Base-by-base conservation (phyloP, 2,797 vertebrate species). In the Liparis tanakae region DNA sequence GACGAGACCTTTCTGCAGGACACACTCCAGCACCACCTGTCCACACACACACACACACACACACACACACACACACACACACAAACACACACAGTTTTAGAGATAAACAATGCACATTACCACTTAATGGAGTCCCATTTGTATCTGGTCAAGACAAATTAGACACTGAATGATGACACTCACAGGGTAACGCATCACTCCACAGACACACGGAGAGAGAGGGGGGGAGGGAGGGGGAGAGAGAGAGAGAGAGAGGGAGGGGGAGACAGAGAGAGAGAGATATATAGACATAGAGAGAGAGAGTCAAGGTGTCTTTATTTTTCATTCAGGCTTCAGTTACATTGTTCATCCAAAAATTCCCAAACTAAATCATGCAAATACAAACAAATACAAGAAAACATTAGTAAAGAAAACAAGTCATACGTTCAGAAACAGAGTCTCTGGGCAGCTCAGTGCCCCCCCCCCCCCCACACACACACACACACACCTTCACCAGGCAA, bases 1-100 rank as follows among this genome's bases (percentile, higher is more conserved):
- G 87, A 99, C 90, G 33, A 99, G 93, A 84, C 98, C 96, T 91
- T 96, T 97, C 93, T 97, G 97, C 88, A 99, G 94, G 70, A 95
- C 94, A 90, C 98, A 99, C 90, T 99, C 98, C 95, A 99, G 95
- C 90, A 99, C 96, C 92, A 99, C 96, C 98, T 99, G 90, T 58
- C 4, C 53, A 81, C 13, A 85, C 44, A 85, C 18, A 84, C 39
- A 64, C 50, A 81, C 12, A 85, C 41, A 80, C n/a, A 1, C n/a
- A n/a, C 53, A 81, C 13, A 85, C 44, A 85, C 18, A 84, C 39
- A 64, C 50, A 81, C 12, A n/a, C 53, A 81, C 13, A 85, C 44
- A 85, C 18, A 84, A 36, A 64, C 50, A 81, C 12, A 85, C 41
- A 80, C n/a, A 1, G 25, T 30, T 59, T 70, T 30, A 2, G 48